Evolutionary conservation across 2,113 vertebrate species (phyloP), one percentile per base, ranked within the genome.

Genomic region (Larimichthys polyactis): DNA sequence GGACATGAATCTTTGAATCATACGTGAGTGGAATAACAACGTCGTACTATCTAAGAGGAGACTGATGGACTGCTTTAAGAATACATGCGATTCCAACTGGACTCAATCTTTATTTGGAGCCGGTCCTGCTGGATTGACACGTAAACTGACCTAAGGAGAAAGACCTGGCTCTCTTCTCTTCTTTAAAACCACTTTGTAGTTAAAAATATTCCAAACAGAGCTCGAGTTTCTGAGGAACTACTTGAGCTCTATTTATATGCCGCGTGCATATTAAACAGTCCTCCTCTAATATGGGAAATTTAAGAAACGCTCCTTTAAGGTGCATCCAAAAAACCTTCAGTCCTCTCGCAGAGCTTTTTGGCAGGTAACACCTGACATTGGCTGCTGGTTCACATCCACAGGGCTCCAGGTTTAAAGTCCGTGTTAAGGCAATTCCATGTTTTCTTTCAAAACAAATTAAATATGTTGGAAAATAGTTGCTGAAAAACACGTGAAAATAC

Each of bases 1-100:
- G 77, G 85, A 85, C 73, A 73, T 40, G 60, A 74, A 71, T 88
- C 60, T 80, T 67, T 71, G 78, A 73, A 54, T 76, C 72, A 64
- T 4, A 77, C 3, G 43, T 79, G 85, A 85, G 79, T 16, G 44
- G 87, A 90, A 90, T 87, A 87, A 71, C 67, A 87, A 85, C 57
- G 22, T 29, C 10, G 70, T 1, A 5, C 40, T 19, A 51, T 82
- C 48, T 66, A 16, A 66, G n/a, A 78, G 49, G 17, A 83, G 71
- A 57, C 65, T 57, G 78, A 84, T 83, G 70, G 71, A 81, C 84
- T 75, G 66, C 49, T 79, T 86, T 79, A 83, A 88, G 88, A 84
- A 85, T 54, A 86, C 64, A 89, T 15, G 68, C 12, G 49, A 70
- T 79, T 84, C 64, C 85, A 85, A 68, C 67, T 68, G 76, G 68